A percentile compares a stretch with the other conserved stretches of the same genome.
phyloP scores from a whole-genome alignment of 2,113 vertebrate genomes.

The Nycticryphes semicollaris region DNA sequence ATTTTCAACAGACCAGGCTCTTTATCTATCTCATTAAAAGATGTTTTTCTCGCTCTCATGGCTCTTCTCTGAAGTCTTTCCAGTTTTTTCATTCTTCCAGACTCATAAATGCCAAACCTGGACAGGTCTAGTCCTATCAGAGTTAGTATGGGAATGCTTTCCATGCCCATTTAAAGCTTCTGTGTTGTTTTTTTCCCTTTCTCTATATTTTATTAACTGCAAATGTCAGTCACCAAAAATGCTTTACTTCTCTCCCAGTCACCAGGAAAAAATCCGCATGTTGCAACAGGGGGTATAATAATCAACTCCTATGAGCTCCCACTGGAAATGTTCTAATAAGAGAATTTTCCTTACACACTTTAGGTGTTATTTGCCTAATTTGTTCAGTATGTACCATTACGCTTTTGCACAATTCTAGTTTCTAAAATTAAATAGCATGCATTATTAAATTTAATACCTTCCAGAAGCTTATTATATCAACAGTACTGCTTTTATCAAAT shows the following conservation, averaged over 20 bases:
- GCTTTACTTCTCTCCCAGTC: not conserved
- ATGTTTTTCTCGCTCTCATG: not conserved
- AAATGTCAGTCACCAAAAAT: not conserved
- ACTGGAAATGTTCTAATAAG: not conserved
- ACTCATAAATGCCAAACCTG: not conserved
- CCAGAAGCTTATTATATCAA: constrained; percentile 22
- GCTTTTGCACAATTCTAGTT: not conserved
- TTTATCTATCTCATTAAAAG: not conserved
- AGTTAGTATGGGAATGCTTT: not conserved
- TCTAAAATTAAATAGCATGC: constrained; percentile 49
- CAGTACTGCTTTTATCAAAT: constrained; percentile 17
- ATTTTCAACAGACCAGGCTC: not conserved
- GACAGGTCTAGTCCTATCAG: accelerated
- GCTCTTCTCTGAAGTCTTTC: not conserved
- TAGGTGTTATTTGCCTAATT: constrained; percentile 34
- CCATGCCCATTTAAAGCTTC: not conserved
- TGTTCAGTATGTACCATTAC: not conserved
- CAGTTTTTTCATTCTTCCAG: not conserved
- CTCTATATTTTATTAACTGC: not conserved
- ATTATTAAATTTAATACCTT: constrained; percentile 51
- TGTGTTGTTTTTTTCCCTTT: not conserved
- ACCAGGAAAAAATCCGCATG: not conserved
- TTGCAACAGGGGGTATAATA: not conserved
- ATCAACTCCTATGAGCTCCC: not conserved
- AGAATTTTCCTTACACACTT: not conserved